These are phyloP conservation scores for Menidia beryllina DNA, from an alignment of 2,113 vertebrate genomes.

Conservation along the genomic window DNA sequence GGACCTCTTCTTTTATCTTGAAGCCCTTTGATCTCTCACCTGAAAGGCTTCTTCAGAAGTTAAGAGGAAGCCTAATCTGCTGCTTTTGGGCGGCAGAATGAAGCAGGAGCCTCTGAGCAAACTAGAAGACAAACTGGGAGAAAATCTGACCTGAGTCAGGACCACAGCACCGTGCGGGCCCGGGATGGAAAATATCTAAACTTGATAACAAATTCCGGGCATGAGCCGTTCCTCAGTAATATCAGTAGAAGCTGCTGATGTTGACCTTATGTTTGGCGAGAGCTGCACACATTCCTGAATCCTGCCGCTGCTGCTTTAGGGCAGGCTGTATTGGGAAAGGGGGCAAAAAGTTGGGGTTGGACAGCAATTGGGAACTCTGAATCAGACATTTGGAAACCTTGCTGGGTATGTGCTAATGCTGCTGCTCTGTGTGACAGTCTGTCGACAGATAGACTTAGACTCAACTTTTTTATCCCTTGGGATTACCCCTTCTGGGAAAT, in stretches of 20 bases:
- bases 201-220: no score
- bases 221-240: constrained; percentile 13
- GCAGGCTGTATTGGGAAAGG: constrained; percentile 51
- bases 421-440: constrained; percentile 12
- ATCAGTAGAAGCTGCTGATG: constrained; percentile 22
- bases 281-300: constrained; percentile 57
- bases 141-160: no score
- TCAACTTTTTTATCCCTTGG: no score
- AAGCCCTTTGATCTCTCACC: no score
- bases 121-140: no score
- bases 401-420: neutral
- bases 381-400: constrained; percentile 34
- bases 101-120: no score
- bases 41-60: no score
- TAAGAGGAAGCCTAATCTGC: no score
- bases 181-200: neutral
- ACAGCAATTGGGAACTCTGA: constrained; percentile 41
- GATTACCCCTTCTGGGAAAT: no score
- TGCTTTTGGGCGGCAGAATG: no score
- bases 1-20: no score
- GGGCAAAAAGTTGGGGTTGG: constrained; percentile 54
- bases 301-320: constrained; percentile 29
- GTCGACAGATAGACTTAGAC: constrained; percentile 23
- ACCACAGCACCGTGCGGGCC: no score
- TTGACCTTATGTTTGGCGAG: constrained; percentile 39